Base-by-base conservation (phyloP, 35 echinoderm and acorn worm genomes). In the Nesometra sesokonis region DNA sequence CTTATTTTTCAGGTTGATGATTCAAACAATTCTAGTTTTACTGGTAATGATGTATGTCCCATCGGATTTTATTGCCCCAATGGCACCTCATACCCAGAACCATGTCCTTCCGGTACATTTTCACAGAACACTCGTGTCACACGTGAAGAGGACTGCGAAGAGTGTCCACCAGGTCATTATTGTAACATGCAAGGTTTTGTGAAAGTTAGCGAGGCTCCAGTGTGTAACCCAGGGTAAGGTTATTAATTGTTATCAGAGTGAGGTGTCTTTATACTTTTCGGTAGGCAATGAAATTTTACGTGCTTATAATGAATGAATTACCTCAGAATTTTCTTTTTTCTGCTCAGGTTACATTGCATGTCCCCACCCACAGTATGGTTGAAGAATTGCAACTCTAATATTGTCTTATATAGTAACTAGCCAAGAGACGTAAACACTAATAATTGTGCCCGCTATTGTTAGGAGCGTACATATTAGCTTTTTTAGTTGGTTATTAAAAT, bases 141-240 rank as follows among this genome's bases (percentile, higher is more conserved):
- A 13, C 37, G 37, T 0, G 89, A 89, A 32, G 87, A 81, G 11
- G 95, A 90, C 81, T 98, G 95, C 35, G 95, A 98, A 17, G 86
- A 87, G 11, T 98, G 95, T 33, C 89, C 92, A 29, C 92, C 89
- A 30, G 95, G 95, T 0, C 80, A 77, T 36, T 98, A 90, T 43
- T 98, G 95, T 43, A 98, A 98, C 35, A 38, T 98, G 17, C 89
- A 94, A 76, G 95, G 89, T 27, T 98, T 98, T 79, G 91, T 98
- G 76, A 93, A 89, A 80, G 95, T 98, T 23, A 85, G 89, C 47
- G 47, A 93, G 5, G 95, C 95, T 38, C 95, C 95, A 0, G 23
- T 84, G 17, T 98, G 95, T 37, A 86, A 87, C 31, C 86, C 92
- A 35, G 95, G 95, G 92, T 97, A 88, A 91, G 86, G 11, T 84